Percentiles rank a stretch among this genome's conserved stretches.
These are phyloP conservation scores for Pampus argenteus DNA, from an alignment of 2,797 vertebrate species.

Conservation along the genomic window DNA sequence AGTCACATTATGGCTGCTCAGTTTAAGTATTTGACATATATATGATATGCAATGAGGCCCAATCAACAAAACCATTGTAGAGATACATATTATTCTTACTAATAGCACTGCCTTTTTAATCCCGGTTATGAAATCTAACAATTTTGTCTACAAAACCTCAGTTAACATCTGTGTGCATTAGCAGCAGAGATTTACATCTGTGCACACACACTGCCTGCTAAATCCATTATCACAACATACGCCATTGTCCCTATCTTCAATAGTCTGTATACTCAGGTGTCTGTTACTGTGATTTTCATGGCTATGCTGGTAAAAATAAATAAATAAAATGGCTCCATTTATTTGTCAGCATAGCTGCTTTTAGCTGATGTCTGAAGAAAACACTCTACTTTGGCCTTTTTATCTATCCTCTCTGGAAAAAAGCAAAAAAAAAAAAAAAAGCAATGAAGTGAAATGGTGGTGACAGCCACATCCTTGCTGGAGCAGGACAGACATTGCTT, in stretches of 20 bases:
- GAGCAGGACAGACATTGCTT: conserved; percentile 73
- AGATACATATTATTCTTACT: background rate
- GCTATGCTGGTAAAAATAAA: conserved; percentile 18
- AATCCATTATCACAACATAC: conserved; percentile 45
- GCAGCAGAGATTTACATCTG: conserved; percentile 31
- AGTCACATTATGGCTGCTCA: background rate
- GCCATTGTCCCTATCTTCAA: conserved; percentile 37
- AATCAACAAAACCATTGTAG: background rate
- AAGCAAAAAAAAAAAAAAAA: conserved; percentile 44
- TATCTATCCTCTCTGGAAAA: conserved; percentile 27
- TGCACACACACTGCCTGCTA: conserved; percentile 13
- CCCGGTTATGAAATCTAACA: background rate
- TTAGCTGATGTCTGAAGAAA: conserved; percentile 57
- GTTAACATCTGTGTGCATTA: conserved; percentile 15
- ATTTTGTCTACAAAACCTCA: background rate
- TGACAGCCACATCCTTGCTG: conserved; percentile 76
- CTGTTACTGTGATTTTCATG: conserved; percentile 45
- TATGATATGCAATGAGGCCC: background rate
- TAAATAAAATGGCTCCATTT: conserved; percentile 51
- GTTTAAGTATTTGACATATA: conserved; percentile 18
- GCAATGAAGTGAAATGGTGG: conserved; percentile 72
- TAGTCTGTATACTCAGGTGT: conserved; percentile 32
- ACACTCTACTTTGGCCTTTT: conserved; percentile 50
- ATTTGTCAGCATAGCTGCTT: conserved; percentile 56
- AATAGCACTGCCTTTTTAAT: background rate